Evolutionary conservation across 2,113 vertebrate species (phyloP).

Genomic region (Ammodramus savannarum): DNA sequence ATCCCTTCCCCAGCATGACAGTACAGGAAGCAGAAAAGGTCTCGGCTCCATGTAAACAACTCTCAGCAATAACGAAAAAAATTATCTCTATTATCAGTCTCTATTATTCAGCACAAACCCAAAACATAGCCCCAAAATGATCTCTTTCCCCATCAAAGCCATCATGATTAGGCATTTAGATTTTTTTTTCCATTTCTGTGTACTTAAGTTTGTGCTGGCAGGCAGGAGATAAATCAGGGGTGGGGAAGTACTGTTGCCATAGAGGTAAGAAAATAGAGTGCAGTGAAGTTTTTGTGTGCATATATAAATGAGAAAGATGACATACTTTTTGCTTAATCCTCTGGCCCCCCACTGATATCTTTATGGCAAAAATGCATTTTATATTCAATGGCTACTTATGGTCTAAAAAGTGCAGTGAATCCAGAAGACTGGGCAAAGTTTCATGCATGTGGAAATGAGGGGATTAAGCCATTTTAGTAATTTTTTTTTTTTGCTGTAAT

Average conservation of each 20-base stretch:
- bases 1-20: background rate
- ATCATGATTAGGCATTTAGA: background rate
- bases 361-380: background rate
- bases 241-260: background rate
- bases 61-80: background rate
- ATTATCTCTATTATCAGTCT: background rate
- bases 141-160: background rate
- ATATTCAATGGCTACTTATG: background rate
- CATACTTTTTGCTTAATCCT: background rate
- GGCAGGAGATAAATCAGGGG: background rate
- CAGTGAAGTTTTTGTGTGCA: background rate
- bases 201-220: background rate
- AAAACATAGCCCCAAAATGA: background rate
- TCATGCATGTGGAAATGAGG: slow-evolving; percentile 5
- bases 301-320: background rate
- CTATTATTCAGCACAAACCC: background rate
- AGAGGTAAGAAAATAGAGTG: background rate
- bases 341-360: background rate
- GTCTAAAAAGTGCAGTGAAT: background rate
- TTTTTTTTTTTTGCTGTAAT: background rate
- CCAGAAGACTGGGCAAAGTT: background rate
- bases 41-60: background rate
- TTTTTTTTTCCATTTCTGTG: background rate
- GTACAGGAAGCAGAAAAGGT: background rate
- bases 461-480: background rate